phyloP scores from a whole-genome alignment of 2,888 invertebrate genomes.

The Conomelus anceps region DNA sequence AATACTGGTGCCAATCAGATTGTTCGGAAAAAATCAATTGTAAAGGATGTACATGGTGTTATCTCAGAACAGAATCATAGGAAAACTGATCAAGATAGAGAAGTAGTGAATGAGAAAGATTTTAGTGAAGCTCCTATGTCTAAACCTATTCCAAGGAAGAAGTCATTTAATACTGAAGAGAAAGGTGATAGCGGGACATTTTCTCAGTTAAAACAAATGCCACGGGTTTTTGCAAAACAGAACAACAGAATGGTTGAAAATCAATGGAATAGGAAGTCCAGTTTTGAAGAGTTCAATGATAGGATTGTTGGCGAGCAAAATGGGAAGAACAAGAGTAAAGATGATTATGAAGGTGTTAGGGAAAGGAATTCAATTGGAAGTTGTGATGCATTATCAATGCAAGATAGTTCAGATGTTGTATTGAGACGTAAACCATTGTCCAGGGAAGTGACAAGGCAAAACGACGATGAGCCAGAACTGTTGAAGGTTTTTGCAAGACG shows the following conservation, averaged over 20 bases:
- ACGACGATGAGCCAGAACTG: slow-evolving; percentile 67
- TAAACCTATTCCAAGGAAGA: slow-evolving; percentile 21
- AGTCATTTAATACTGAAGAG: slow-evolving; percentile 20
- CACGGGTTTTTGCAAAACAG: not conserved
- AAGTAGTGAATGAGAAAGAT: not conserved
- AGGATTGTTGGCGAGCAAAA: slow-evolving; percentile 16
- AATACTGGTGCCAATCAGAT: slow-evolving; percentile 16
- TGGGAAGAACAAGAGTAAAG: not conserved
- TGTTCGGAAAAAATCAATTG: slow-evolving; percentile 19
- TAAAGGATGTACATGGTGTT: slow-evolving; percentile 10
- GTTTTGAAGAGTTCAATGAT: slow-evolving; percentile 22
- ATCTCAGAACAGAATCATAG: not conserved
- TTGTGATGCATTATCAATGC: slow-evolving; percentile 20
- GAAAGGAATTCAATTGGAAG: slow-evolving; percentile 22
- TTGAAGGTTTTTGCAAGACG: slow-evolving; percentile 76
- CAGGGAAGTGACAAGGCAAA: slow-evolving; percentile 39
- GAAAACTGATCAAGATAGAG: slow-evolving; percentile 7
- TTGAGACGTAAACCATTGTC: slow-evolving; percentile 52
- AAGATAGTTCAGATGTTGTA: slow-evolving; percentile 42
- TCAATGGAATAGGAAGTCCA: slow-evolving; percentile 15
- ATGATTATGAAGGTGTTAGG: not conserved
- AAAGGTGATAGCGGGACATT: not conserved
- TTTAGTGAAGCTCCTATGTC: slow-evolving; percentile 15
- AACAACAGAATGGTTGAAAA: not conserved
- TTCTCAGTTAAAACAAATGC: not conserved